Base-by-base conservation (phyloP, 2,888 invertebrate genomes). In the Diogma glabrata region DNA sequence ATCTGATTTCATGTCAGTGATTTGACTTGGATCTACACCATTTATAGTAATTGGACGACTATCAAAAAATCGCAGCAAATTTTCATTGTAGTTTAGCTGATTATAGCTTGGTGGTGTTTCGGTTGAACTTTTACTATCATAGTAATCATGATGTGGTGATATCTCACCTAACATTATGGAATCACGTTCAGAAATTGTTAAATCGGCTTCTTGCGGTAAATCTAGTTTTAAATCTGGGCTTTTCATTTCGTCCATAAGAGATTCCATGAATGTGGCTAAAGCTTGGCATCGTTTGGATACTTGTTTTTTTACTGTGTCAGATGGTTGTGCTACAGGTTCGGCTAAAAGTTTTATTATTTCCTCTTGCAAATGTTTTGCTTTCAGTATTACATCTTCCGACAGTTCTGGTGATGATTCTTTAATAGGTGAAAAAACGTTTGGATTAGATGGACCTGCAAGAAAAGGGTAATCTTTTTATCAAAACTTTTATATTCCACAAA, bases 71-170 rank as follows among this genome's bases (percentile, higher is more conserved):
- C 80, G 73, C 63, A 82, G 78, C 55, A 87, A 71, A 61, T 85
- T 92, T 60, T 89, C 88, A 60, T 85, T 86, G 64, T 86, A 90
- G 67, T 89, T 92, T 7, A 90, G 73, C 63, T 87, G 88, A 61
- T 81, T 86, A 72, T 91, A 91, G 62, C 86, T 89, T 7, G 87
- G 80, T 1, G 83, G 84, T 1, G 87, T 86, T 61, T 83, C 87
- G 0, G 81, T 80, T 22, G 87, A 86, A 10, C 85, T 83, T 66
- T 85, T 86, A 67, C 85, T 83, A 60, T 85, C 85, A 60, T 76
- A 81, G 64, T 81, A 81, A 51, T 87, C 87, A 60, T 87, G 86
- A 64, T 88, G 87, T 0, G 88, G 88, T 1, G 88, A 89, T 59
- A 89, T 87, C 62, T 84, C 86, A 6, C 88, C 87, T 10, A 89